Evolutionary conservation across 1,140 invertebrate species (phyloP).

Genomic region (Phocides pigmalion): DNA sequence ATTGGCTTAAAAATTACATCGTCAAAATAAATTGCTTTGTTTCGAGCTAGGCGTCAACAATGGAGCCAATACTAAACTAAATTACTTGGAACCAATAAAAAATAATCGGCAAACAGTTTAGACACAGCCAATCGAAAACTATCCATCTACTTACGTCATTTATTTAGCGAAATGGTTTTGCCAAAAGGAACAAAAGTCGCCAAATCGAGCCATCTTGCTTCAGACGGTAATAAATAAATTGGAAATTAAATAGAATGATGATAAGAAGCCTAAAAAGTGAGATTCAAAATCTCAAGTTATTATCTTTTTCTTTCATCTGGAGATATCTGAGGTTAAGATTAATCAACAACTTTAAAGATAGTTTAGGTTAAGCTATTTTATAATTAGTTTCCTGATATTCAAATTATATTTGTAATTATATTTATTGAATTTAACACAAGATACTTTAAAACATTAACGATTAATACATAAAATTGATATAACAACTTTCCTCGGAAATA

Average conservation of each 20-base stretch:
- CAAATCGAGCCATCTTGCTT: slow-evolving; percentile 22
- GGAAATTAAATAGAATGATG: slow-evolving; percentile 1
- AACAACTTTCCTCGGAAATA: too few relatives aligned
- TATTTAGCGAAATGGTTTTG: slow-evolving; percentile 20
- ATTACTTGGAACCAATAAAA: slow-evolving; percentile 31
- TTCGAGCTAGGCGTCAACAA: slow-evolving; percentile 26
- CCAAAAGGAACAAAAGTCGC: slow-evolving; percentile 9
- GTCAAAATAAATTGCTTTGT: slow-evolving; percentile 35
- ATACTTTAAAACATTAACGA: too few relatives aligned
- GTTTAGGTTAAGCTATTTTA: not conserved
- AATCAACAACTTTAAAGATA: not conserved
- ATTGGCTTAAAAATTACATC: slow-evolving; percentile 30
- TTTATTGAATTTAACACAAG: too few relatives aligned
- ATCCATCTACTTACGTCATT: slow-evolving; percentile 17
- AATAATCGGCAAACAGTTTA: slow-evolving; percentile 26
- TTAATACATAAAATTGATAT: too few relatives aligned
- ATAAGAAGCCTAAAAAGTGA: not conserved
- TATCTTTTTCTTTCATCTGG: not conserved
- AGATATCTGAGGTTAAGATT: not conserved
- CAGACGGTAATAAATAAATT: slow-evolving; percentile 8
- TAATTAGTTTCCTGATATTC: not conserved
- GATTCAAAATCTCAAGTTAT: not conserved
- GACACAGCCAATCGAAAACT: slow-evolving; percentile 29
- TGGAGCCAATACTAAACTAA: slow-evolving; percentile 27
- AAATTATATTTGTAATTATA: too few relatives aligned